Conservation (phyloP, 2,888 invertebrate species). For the Cephus spinipes region DNA sequence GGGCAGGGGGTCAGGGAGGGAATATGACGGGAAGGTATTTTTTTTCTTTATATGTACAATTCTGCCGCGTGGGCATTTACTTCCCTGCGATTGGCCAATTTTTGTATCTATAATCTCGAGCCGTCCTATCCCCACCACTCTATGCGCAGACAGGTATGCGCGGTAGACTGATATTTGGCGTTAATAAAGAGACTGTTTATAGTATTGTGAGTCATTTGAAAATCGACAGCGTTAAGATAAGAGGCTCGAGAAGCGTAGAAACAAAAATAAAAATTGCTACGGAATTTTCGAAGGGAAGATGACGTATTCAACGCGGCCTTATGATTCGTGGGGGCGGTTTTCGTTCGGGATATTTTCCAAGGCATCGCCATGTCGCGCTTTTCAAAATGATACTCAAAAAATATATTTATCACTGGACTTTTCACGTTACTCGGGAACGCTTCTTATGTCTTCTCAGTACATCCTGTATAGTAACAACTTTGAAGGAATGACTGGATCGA, state of each 20-base stretch:
- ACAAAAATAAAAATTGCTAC: neutral
- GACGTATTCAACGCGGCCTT: neutral
- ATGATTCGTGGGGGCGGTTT: neutral
- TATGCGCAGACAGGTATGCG: neutral
- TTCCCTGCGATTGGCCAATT: neutral
- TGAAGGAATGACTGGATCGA: neutral
- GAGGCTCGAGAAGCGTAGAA: neutral
- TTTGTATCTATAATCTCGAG: neutral
- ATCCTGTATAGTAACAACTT: neutral
- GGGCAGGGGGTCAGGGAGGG: conserved; percentile 13
- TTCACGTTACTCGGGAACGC: neutral
- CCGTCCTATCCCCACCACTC: neutral
- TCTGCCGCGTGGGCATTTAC: conserved; percentile 8
- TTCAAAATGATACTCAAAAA: neutral
- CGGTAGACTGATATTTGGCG: neutral
- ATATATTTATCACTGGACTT: neutral
- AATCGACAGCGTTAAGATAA: neutral
- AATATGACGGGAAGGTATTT: conserved; percentile 8
- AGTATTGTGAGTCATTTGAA: neutral
- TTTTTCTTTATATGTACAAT: conserved; percentile 28
- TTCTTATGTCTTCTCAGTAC: neutral
- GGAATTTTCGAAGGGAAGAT: neutral
- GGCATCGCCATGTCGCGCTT: neutral
- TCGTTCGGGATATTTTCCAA: neutral
- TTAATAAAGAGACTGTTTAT: neutral